phyloP scores from a whole-genome alignment of 2,797 vertebrate genomes.

The Enteromius anoplus region DNA sequence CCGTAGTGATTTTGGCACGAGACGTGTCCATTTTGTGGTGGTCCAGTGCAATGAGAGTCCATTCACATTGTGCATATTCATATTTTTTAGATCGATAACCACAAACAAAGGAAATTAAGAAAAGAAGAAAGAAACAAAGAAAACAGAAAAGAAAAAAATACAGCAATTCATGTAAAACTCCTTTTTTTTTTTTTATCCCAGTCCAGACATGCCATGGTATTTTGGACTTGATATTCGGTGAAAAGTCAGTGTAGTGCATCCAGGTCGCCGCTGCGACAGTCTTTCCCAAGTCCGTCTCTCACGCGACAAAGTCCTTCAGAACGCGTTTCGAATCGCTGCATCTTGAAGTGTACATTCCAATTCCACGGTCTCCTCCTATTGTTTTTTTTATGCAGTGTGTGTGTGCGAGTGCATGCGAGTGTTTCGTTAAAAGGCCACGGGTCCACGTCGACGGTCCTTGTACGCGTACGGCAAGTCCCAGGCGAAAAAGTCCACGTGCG shows the following conservation, averaged over 20 bases:
- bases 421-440: conserved; percentile 49
- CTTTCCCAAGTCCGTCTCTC: conserved; percentile 48
- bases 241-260: conserved; percentile 54
- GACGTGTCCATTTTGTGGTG: conserved; percentile 69
- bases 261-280: conserved; percentile 57
- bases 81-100: conserved; percentile 70
- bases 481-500: conserved; percentile 36
- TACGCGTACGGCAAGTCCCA: conserved; percentile 1
- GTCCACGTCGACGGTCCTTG: conserved; percentile 50
- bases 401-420: conserved; percentile 46
- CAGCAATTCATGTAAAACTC: conserved; percentile 50
- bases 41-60: conserved; percentile 70
- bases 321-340: conserved; percentile 3
- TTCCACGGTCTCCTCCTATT: conserved; percentile 67
- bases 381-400: conserved; percentile 63
- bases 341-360: conserved; percentile 74
- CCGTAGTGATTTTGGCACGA: conserved; percentile 59
- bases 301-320: conserved; percentile 54
- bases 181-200: conserved; percentile 57
- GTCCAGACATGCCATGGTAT: conserved; percentile 64
- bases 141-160: conserved; percentile 63
- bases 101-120: conserved; percentile 67
- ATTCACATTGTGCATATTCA: conserved; percentile 84
- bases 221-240: conserved; percentile 45
- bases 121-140: conserved; percentile 54